Conservation (phyloP, 2,113 vertebrate genomes). For the Potamarius usumacintae region DNA sequence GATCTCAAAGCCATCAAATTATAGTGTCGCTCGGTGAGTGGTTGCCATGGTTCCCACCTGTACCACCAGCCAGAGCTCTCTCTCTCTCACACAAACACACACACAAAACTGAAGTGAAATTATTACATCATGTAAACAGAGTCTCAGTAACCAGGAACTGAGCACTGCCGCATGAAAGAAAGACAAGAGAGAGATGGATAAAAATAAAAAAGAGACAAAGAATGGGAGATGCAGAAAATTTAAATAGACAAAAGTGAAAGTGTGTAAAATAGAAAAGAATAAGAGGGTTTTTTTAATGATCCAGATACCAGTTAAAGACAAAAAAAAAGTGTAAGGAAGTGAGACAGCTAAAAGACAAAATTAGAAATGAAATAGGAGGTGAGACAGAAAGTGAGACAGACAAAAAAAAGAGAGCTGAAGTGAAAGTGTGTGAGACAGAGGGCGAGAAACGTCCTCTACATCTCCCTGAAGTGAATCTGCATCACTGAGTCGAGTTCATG, state of each 20-base stretch:
- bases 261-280: not conserved
- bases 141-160: slow-evolving; percentile 1
- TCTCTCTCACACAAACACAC: not conserved
- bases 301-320: not conserved
- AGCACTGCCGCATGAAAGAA: not conserved
- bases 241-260: not conserved
- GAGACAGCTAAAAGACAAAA: not conserved
- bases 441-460: not conserved
- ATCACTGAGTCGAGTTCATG: not conserved
- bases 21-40: not conserved
- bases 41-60: slow-evolving; percentile 37
- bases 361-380: not conserved
- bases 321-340: not conserved
- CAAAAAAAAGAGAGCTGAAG: not conserved
- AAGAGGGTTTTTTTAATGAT: not conserved
- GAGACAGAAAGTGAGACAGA: not conserved
- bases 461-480: not conserved
- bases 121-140: not conserved
- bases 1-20: slow-evolving; percentile 19
- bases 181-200: not conserved
- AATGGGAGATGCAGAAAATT: not conserved
- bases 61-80: slow-evolving; percentile 15
- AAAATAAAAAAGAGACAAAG: too few species aligned
- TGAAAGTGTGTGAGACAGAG: not conserved
- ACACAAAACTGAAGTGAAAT: not conserved